phyloP scores from a whole-genome alignment of 2,888 invertebrate genomes.

The Tridacna crocea region DNA sequence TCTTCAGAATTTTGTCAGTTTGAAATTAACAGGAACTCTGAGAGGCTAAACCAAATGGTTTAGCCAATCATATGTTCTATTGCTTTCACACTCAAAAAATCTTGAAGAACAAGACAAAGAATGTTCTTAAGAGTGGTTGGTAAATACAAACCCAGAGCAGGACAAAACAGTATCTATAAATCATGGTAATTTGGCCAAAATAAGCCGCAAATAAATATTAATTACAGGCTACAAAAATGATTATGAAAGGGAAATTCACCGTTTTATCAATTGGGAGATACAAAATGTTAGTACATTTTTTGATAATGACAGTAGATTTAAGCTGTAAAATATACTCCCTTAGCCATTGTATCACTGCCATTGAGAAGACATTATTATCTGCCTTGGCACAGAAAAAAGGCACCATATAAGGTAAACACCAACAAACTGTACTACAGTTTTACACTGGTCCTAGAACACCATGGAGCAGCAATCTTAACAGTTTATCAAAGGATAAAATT shows the following conservation, averaged over 20 bases:
- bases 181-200: background rate
- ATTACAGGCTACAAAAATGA: background rate
- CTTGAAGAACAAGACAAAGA: no score
- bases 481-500: no score
- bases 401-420: background rate
- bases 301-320: slow-evolving; percentile 10
- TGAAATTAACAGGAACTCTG: no score
- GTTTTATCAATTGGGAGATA: slow-evolving; percentile 19
- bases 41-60: no score
- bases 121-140: no score
- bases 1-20: no score
- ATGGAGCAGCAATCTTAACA: no score
- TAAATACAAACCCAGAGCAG: no score
- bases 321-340: slow-evolving; percentile 13
- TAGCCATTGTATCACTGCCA: slow-evolving; percentile 7
- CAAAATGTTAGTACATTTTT: background rate
- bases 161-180: background rate
- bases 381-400: background rate
- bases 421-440: no score
- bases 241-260: slow-evolving; percentile 19
- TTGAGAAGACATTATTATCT: background rate
- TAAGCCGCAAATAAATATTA: slow-evolving; percentile 9
- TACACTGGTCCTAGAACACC: no score
- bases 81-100: no score
- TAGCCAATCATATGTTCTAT: no score